These are phyloP conservation scores for Ctenodactylus gundi DNA, from an alignment of 2,113 vertebrate genomes.

Conservation along the genomic window DNA sequence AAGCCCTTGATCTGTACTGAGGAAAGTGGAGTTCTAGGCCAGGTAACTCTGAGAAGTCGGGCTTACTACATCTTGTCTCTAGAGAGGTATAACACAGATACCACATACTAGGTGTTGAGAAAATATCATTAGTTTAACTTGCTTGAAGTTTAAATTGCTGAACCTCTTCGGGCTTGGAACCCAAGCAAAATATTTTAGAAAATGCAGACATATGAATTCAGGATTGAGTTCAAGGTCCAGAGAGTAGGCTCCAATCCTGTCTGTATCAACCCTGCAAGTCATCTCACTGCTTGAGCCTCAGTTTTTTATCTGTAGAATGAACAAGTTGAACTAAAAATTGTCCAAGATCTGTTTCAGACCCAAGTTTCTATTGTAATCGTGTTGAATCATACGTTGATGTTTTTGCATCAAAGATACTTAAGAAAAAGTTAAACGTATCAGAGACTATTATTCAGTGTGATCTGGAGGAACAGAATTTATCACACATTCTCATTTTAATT, in stretches of 20 bases:
- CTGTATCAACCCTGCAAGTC: background rate
- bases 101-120: background rate
- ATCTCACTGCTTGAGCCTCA: background rate
- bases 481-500: constrained; percentile 59
- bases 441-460: constrained; percentile 36
- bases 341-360: background rate
- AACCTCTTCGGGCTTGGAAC: background rate
- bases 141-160: background rate
- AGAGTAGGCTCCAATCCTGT: background rate
- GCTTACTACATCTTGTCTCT: background rate
- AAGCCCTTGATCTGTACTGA: background rate
- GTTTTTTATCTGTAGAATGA: background rate
- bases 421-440: background rate
- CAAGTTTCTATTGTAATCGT: constrained; percentile 24
- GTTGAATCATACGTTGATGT: background rate
- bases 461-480: background rate
- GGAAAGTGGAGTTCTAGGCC: background rate
- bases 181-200: background rate
- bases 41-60: background rate
- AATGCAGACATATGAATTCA: background rate
- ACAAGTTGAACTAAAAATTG: background rate
- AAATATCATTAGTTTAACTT: background rate
- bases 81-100: background rate
- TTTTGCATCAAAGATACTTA: constrained; percentile 9
- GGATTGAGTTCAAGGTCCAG: background rate